A percentile compares a stretch with the other conserved stretches of the same genome.
These are phyloP conservation scores for Nemurella pictetii DNA, from an alignment of 2,888 invertebrate species.

Conservation along the genomic window DNA sequence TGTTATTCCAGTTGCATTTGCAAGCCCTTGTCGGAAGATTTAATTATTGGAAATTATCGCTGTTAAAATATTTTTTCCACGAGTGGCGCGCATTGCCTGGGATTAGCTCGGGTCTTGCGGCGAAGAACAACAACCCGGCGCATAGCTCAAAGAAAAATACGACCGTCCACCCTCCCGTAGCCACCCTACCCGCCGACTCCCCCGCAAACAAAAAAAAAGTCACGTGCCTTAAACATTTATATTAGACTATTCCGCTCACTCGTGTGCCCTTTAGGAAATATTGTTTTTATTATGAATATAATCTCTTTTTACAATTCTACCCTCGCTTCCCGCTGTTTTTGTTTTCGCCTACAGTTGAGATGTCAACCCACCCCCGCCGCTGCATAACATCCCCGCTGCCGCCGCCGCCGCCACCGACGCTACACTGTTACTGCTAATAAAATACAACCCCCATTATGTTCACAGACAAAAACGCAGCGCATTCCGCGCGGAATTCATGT, in stretches of 20 bases:
- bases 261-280: not conserved
- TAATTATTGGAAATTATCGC: no score
- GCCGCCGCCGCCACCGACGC: no score
- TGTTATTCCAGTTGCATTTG: no score
- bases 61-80: no score
- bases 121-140: not conserved
- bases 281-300: conserved; percentile 12
- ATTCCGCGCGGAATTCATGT: not conserved
- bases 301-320: conserved; percentile 30
- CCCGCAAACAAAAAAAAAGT: not conserved
- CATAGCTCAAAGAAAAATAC: not conserved
- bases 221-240: not conserved
- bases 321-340: conserved; percentile 10
- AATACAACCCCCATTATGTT: not conserved
- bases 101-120: not conserved
- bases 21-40: no score
- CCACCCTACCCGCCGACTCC: not conserved
- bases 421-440: not conserved
- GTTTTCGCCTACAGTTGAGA: conserved; percentile 11
- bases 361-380: conserved; percentile 5
- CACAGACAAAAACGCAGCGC: not conserved
- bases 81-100: no score
- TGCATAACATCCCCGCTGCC: not conserved
- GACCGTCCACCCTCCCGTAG: not conserved
- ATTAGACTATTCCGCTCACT: not conserved